Conservation (phyloP, 1,140 invertebrate genomes). For the Penaeus indicus region DNA sequence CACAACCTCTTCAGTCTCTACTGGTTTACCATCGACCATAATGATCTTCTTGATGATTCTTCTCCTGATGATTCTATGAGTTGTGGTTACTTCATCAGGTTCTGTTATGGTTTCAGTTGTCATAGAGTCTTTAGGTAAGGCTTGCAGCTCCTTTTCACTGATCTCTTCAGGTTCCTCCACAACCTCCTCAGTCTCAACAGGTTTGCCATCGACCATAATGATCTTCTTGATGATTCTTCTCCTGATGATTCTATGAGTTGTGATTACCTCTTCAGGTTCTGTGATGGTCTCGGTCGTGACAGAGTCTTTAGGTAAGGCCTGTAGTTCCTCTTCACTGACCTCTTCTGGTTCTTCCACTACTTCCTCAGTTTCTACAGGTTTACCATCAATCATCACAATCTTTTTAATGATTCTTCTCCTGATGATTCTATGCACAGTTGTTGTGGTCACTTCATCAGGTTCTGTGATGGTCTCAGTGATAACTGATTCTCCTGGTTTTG, state of each 20-base stretch:
- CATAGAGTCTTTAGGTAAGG: background rate
- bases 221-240: conserved; percentile 45
- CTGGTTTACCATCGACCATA: background rate
- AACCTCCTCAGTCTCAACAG: conserved; percentile 45
- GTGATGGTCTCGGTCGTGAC: background rate
- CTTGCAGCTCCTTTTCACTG: background rate
- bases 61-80: background rate
- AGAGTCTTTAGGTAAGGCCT: background rate
- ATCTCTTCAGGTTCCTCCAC: conserved; percentile 53
- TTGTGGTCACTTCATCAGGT: too few relatives aligned
- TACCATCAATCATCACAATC: too few relatives aligned
- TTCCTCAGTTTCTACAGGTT: too few relatives aligned
- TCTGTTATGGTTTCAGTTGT: conserved; percentile 20
- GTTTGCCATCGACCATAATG: conserved; percentile 41
- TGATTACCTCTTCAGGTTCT: background rate
- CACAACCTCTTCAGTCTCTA: background rate
- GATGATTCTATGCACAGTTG: too few relatives aligned
- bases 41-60: background rate
- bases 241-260: conserved; percentile 25
- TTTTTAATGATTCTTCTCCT: too few relatives aligned
- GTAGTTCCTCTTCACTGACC: background rate
- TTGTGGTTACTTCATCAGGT: conserved; percentile 27
- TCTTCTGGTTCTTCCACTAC: too few relatives aligned
- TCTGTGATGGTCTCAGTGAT: too few relatives aligned
- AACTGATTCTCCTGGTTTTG: too few relatives aligned